These are phyloP conservation scores for Eupithecia insigniata DNA, from an alignment of 2,888 invertebrate genomes.

Conservation along the genomic window DNA sequence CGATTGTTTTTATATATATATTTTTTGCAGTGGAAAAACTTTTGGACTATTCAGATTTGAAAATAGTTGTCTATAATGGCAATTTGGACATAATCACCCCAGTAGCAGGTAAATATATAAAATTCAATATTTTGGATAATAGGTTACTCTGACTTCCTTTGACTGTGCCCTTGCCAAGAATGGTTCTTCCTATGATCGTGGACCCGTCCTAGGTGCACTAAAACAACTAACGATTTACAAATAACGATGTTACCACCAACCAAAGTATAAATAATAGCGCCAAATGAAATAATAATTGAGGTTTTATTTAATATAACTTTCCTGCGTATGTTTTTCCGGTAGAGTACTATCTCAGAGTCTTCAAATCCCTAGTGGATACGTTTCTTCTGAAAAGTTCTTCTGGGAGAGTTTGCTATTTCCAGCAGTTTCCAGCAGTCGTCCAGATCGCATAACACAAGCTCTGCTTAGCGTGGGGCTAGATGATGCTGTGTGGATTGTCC, in stretches of 20 bases:
- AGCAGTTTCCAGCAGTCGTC: too few species aligned
- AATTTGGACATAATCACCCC: conserved; percentile 76
- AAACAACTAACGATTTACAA: not conserved
- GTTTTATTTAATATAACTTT: too few species aligned
- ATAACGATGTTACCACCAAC: not conserved
- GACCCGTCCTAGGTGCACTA: not conserved
- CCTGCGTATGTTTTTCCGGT: too few species aligned
- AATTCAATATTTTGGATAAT: not conserved
- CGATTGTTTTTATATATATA: too few species aligned
- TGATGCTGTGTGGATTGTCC: too few species aligned
- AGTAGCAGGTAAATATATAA: conserved; percentile 49
- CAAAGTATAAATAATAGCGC: not conserved
- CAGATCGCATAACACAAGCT: too few species aligned
- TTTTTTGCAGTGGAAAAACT: conserved; percentile 72
- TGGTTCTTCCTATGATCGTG: not conserved
- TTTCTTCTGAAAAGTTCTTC: too few species aligned
- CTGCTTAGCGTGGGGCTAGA: too few species aligned
- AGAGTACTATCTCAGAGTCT: too few species aligned
- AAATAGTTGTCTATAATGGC: conserved; percentile 73
- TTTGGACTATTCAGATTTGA: conserved; percentile 66
- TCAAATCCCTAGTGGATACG: too few species aligned
- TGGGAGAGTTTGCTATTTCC: too few species aligned
- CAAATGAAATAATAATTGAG: not conserved
- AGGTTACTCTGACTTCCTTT: not conserved
- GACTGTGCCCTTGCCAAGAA: not conserved